A percentile compares a stretch with the other conserved stretches of the same genome.
phyloP scores from a whole-genome alignment of 1,140 invertebrate species.

The Drosophila pallidifrons region DNA sequence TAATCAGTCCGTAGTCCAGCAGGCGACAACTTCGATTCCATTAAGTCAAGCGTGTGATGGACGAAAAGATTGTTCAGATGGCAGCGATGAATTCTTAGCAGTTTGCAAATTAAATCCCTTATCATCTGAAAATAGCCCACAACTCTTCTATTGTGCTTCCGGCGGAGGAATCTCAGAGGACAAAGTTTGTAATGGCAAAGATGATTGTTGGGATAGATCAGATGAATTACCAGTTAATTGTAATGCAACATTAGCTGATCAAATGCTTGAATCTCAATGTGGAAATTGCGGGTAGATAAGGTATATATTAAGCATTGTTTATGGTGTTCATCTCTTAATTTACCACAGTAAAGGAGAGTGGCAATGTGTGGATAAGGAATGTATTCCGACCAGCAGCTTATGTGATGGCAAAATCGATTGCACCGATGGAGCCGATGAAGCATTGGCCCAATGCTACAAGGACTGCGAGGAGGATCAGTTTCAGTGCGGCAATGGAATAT shows the following conservation, averaged over 20 bases:
- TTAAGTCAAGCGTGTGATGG: slow-evolving; percentile 14
- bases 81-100: slow-evolving; percentile 24
- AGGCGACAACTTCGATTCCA: background rate
- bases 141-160: slow-evolving; percentile 18
- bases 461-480: background rate
- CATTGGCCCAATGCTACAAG: background rate
- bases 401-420: slow-evolving; percentile 31
- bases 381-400: background rate
- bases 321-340: background rate
- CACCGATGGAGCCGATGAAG: slow-evolving; percentile 35
- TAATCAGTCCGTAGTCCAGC: background rate
- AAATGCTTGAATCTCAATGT: background rate
- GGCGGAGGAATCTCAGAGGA: background rate
- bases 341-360: background rate
- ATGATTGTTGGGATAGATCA: slow-evolving; percentile 21
- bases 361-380: slow-evolving; percentile 4
- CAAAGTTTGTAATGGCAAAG: background rate
- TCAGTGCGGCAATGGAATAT: slow-evolving; percentile 37
- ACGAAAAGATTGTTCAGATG: background rate
- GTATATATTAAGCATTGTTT: no score
- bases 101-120: slow-evolving; percentile 1
- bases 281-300: slow-evolving; percentile 13
- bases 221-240: slow-evolving; percentile 4
- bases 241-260: fast-evolving
- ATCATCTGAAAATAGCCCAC: fast-evolving